Evolutionary conservation across 2,113 vertebrate species (phyloP), one percentile per base, ranked within the genome.

Genomic region (Loxodonta africana): DNA sequence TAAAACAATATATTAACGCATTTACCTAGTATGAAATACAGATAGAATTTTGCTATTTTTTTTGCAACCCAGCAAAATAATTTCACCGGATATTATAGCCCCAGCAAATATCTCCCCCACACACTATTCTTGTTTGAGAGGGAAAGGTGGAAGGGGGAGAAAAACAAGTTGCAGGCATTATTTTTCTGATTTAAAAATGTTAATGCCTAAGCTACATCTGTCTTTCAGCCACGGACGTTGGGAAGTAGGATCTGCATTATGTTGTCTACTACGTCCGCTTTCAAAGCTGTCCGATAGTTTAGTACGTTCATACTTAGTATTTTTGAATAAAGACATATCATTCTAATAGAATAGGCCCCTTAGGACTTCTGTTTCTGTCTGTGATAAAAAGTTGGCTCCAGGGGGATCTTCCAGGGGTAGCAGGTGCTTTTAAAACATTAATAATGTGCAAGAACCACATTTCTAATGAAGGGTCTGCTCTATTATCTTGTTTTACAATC

Each of bases 401-500:
- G 69, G 48, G 26, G 37, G 62, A 26, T 9, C 73, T 81, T 94
- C 37, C 25, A 44, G 3, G 8, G 60, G 76, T 37, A 57, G 20
- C n/a, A 33, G 60, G 20, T 48, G 28, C 48, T 86, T 69, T 11
- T 8, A 74, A 73, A 83, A 60, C 63, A 44, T 60, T 57, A 76
- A 65, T 21, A 53, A 1, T 44, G 30, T 33, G 44, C 60, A 63
- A 95, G 78, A 83, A 37, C 20, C 33, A 62, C 2, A 41, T 60
- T 89, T 91, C 94, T 63, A 74, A 83, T 30, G 90, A 95, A 74
- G 1, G 81, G 28, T 44, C 60, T 91, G 25, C 17, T 86, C 85
- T 81, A 71, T 91, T 95, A 37, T 57, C 23, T 3, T 95, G 20
- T 76, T 94, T 86, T 37, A 92, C 37, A 48, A 89, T 25, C 84